Percentiles rank a stretch among this genome's conserved stretches.
Conservation (phyloP, 1,140 invertebrate genomes). For the Tachypleus tridentatus region DNA sequence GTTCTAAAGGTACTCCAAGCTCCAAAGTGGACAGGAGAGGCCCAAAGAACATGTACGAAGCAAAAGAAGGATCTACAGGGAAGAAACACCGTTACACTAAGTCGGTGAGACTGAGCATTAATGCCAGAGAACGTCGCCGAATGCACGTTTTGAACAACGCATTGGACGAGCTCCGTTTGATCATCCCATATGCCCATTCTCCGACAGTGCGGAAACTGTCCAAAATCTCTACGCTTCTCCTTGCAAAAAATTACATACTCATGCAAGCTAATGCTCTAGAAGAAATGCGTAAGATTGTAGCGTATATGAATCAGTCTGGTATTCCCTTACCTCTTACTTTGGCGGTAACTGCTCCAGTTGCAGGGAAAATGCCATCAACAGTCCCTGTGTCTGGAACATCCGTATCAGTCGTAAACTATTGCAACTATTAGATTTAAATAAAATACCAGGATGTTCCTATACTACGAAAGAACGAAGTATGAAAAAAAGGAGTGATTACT, state of each 20-base stretch:
- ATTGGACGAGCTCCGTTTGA: constrained; percentile 78
- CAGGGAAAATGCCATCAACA: constrained; percentile 12
- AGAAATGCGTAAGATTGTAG: constrained; percentile 57
- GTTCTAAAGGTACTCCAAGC: no score
- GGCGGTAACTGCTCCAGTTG: constrained; percentile 19
- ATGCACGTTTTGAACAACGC: constrained; percentile 98
- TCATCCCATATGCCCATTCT: constrained; percentile 91
- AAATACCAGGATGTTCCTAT: no score
- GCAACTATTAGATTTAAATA: no score
- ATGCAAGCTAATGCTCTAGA: constrained; percentile 90
- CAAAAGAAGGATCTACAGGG: no score
- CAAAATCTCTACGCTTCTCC: constrained; percentile 91
- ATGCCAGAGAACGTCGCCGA: constrained; percentile 78
- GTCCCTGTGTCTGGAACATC: not conserved
- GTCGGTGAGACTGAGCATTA: constrained; percentile 80
- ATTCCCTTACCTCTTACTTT: constrained; percentile 31
- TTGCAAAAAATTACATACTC: constrained; percentile 99
- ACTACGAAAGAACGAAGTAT: no score
- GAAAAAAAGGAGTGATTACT: no score
- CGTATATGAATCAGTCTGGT: constrained; percentile 46
- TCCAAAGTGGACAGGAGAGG: no score
- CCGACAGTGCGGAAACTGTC: constrained; percentile 96
- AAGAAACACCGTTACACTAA: constrained; percentile 52
- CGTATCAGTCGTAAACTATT: no score
- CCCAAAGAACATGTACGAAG: no score